These are phyloP conservation scores for Bombus picipes DNA, from an alignment of 1,140 invertebrate species.

Conservation along the genomic window DNA sequence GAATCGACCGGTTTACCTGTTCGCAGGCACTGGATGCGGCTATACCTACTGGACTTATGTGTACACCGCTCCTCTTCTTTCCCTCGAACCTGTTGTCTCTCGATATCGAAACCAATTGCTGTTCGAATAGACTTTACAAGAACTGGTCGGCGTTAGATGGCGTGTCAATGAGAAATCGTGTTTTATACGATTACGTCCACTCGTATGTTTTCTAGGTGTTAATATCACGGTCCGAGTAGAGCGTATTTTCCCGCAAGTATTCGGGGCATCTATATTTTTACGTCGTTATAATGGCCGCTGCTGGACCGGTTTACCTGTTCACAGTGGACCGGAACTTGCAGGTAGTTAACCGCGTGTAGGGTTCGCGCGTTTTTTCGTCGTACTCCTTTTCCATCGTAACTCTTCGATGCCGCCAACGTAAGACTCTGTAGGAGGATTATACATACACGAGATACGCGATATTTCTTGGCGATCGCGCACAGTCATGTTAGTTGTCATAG, in stretches of 20 bases:
- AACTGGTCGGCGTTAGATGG: background rate
- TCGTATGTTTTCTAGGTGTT: background rate
- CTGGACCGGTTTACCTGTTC: conserved; percentile 66
- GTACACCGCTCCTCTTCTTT: conserved; percentile 36
- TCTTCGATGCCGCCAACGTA: conserved; percentile 59
- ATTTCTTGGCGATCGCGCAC: conserved; percentile 16
- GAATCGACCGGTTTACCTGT: conserved; percentile 73
- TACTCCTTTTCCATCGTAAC: conserved; percentile 51
- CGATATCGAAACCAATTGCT: conserved; percentile 9
- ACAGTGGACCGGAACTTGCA: conserved; percentile 63
- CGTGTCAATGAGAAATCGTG: background rate
- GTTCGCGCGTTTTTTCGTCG: conserved; percentile 48
- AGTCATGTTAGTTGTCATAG: background rate
- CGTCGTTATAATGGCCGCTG: conserved; percentile 17
- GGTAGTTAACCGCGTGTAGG: conserved; percentile 59
- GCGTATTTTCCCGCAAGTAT: conserved; percentile 35
- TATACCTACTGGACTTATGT: conserved; percentile 42
- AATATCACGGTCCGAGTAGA: background rate
- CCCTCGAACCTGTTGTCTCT: background rate
- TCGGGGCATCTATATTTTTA: conserved; percentile 60
- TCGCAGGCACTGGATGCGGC: conserved; percentile 55
- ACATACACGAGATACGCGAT: background rate
- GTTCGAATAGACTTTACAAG: background rate
- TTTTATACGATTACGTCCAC: background rate
- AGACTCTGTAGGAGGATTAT: conserved; percentile 34